Base-by-base conservation (phyloP, 2,888 invertebrate genomes). In the Camptogramma bilineatum region DNA sequence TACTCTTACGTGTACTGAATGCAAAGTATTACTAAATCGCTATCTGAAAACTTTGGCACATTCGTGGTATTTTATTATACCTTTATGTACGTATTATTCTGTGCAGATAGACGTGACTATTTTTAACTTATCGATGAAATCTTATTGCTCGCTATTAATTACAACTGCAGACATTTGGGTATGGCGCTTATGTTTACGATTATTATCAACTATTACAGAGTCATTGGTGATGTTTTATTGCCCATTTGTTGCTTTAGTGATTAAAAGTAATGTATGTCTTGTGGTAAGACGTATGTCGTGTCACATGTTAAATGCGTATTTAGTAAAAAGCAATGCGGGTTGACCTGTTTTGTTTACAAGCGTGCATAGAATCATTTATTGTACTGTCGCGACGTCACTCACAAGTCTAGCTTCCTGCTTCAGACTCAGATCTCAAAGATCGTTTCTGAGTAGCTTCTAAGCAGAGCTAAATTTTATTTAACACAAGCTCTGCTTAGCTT, bases 31-130 rank as follows among this genome's bases (percentile, higher is more conserved):
- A 47, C 34, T 31, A 21, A 31, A 47, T 18, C 16, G 52, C 46
- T 34, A 59, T 59, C 10, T 31, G 42, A 52, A 60, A 48, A 47
- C 52, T 59, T 60, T 63, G 63, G 58, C 63, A 59, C 24, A 50
- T 54, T 58, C 46, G 54, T 51, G 28, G 51, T 17, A 55, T 53
- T 52, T 34, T 34, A 34, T 10, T n/a, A 2, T 52, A 44, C 18
- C 42, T 52, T 31, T 17, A 28, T 47, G 19, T 18, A 42, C 21
- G 10, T 50, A 19, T 50, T 50, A 39, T 39, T 51, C 24, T 39
- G 34, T 19, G 44, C n/a, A 9, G 39, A 13, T 52, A n/a, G n/a
- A 18, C 31, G 17, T 8, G 28, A 1, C 10, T 50, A 44, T 17
- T 44, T 5, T 44, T 17, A 17, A 44, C 17, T 5, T 44, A 44